phyloP scores from a whole-genome alignment of 2,797 vertebrate species.

The Tarsius wallacei region DNA sequence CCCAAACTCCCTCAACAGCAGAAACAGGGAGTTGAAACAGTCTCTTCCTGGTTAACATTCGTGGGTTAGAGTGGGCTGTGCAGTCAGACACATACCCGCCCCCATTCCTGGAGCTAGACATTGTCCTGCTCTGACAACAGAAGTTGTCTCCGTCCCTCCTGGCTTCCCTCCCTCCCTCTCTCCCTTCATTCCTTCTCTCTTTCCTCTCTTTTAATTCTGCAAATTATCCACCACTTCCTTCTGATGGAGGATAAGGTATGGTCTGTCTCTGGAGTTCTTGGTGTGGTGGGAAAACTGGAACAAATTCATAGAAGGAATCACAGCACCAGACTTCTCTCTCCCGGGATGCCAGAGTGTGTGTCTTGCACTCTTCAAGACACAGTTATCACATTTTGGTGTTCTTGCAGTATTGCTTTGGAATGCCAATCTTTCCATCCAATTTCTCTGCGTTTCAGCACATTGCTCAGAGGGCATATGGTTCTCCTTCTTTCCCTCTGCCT shows the following conservation, averaged over 20 bases:
- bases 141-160: not conserved
- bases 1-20: not conserved
- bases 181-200: not conserved
- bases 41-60: not conserved
- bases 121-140: not conserved
- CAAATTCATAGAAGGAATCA: slow-evolving; percentile 34
- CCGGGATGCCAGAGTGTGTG: slow-evolving; percentile 51
- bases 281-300: slow-evolving; percentile 42
- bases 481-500: slow-evolving; percentile 36
- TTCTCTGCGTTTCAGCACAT: slow-evolving; percentile 67
- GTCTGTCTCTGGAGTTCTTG: slow-evolving; percentile 61
- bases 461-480: slow-evolving; percentile 70
- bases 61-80: not conserved
- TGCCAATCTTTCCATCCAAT: slow-evolving; percentile 63
- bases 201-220: not conserved
- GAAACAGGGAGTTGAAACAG: not conserved
- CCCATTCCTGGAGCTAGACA: not conserved
- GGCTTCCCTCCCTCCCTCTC: rapidly evolving
- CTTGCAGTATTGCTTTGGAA: slow-evolving; percentile 59
- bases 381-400: slow-evolving; percentile 73
- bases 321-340: slow-evolving; percentile 54
- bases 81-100: not conserved
- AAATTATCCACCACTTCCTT: not conserved
- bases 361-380: slow-evolving; percentile 72
- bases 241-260: not conserved